Percentiles rank a stretch among this genome's conserved stretches.
phyloP scores from a whole-genome alignment of 2,797 vertebrate genomes.

The Tokudaia muenninki region DNA sequence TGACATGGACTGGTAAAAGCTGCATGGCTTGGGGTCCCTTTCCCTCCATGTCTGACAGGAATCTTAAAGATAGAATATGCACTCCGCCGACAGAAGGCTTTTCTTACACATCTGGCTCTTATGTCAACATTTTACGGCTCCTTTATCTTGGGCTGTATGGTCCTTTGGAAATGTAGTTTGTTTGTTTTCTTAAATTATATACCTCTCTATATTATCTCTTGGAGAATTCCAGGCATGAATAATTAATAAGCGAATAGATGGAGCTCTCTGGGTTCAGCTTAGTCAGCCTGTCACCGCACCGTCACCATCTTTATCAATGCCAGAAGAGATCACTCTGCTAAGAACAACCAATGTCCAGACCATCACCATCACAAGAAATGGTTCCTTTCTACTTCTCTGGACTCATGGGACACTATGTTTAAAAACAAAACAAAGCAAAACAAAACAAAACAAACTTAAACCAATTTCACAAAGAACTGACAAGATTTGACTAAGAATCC shows the following conservation, averaged over 20 bases:
- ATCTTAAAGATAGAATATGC: slow-evolving; percentile 21
- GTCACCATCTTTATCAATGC: slow-evolving; percentile 18
- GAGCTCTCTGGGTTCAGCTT: slow-evolving; percentile 31
- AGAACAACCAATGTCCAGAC: background rate
- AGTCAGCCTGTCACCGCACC: slow-evolving; percentile 21
- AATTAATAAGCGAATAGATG: slow-evolving; percentile 61
- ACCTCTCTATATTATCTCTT: slow-evolving; percentile 27
- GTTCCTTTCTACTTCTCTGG: background rate
- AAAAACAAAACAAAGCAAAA: background rate
- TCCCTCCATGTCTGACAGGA: slow-evolving; percentile 12
- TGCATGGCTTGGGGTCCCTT: background rate
- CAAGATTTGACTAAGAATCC: background rate
- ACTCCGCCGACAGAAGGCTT: background rate
- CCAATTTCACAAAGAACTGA: background rate
- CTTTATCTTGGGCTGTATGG: background rate
- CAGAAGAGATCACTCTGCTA: background rate
- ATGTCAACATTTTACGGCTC: background rate
- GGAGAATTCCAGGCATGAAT: slow-evolving; percentile 70
- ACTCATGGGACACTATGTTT: background rate
- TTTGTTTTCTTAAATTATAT: background rate
- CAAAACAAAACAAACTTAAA: background rate
- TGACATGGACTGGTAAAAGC: background rate
- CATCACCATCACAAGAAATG: background rate
- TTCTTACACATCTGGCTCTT: background rate
- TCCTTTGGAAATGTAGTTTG: slow-evolving; percentile 7